Evolutionary conservation across 2,888 invertebrate species (phyloP).

Genomic region (Protophormia terraenovae): DNA sequence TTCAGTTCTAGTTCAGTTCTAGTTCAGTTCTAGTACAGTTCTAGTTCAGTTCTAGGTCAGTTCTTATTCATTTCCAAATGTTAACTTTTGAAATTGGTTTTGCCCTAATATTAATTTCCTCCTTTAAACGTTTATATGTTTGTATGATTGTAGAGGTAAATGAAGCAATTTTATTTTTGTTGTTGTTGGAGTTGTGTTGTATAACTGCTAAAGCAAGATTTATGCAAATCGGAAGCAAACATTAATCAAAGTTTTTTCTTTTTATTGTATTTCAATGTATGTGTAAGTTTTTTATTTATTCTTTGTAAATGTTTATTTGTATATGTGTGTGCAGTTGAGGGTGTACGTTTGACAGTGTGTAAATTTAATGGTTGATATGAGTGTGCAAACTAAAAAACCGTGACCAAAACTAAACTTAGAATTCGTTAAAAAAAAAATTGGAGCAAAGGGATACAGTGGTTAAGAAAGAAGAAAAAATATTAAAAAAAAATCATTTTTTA

Average conservation of each 20-base stretch:
- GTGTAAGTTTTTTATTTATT: slow-evolving; percentile 34
- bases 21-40: neutral
- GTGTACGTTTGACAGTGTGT: slow-evolving; percentile 2
- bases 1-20: too few species aligned
- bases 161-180: slow-evolving; percentile 18
- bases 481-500: too few species aligned
- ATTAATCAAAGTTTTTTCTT: slow-evolving; percentile 77
- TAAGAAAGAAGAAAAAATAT: neutral
- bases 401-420: slow-evolving; percentile 55
- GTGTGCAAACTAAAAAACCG: slow-evolving; percentile 49
- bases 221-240: slow-evolving; percentile 80
- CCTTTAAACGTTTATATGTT: neutral
- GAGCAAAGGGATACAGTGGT: neutral
- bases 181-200: slow-evolving; percentile 12
- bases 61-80: too few species aligned
- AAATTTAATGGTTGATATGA: slow-evolving; percentile 39
- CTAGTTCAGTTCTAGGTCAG: neutral
- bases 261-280: slow-evolving; percentile 49
- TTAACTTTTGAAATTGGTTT: neutral
- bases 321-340: neutral
- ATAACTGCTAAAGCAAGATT: slow-evolving; percentile 77
- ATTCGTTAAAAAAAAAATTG: slow-evolving; percentile 3
- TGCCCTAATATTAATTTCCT: neutral
- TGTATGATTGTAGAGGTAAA: neutral
- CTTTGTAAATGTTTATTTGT: neutral